Evolutionary conservation across 2,797 vertebrate species (phyloP), one percentile per base, ranked within the genome.

Genomic region (Echeneis naucrates): DNA sequence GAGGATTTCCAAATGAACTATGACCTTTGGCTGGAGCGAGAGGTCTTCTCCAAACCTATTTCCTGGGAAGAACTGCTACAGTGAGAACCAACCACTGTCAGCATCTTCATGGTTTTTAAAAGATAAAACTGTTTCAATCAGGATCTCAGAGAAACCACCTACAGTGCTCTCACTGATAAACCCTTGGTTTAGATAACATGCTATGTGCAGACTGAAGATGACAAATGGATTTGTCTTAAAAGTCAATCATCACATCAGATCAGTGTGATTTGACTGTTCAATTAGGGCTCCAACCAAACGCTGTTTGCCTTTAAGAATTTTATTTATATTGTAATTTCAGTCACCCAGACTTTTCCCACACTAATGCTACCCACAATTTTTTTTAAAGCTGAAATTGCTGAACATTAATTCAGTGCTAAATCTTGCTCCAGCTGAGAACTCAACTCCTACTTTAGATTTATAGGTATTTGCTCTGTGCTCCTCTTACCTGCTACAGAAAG

Each of bases 1-100:
- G 93, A 96, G 80, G 97, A 97, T 80, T 99, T 99, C 89, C 95
- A 95, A 81, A 96, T 94, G 85, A 99, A 97, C 62, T 99, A 99
- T 2, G 97, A 99, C 88, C 96, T 98, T 10, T 99, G 98, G 98
- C 92, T 99, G 64, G 97, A 99, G 89, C 91, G 97, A 38, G 98
- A 99, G 84, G 98, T 99, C 42, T 99, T 99, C 84, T 96, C 98
- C 19, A 97, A 99, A 87, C 97, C 98, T 38, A 99, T 99, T 71
- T 96, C 94, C 27, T 99, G 98, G 97, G 98, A 99, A 77, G 97
- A 98, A 78, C 94, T 99, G 72, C 94, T 99, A 8, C 94, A 96
- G 84, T 93, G 87, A 92, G 65, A 77, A 32, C 30, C 16, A 4
- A 1, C 35, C 17, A 4, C 30, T 17, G 16, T 37, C 48, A 33